These are phyloP conservation scores for Rhingia rostrata DNA, from an alignment of 2,888 invertebrate genomes.

Conservation along the genomic window DNA sequence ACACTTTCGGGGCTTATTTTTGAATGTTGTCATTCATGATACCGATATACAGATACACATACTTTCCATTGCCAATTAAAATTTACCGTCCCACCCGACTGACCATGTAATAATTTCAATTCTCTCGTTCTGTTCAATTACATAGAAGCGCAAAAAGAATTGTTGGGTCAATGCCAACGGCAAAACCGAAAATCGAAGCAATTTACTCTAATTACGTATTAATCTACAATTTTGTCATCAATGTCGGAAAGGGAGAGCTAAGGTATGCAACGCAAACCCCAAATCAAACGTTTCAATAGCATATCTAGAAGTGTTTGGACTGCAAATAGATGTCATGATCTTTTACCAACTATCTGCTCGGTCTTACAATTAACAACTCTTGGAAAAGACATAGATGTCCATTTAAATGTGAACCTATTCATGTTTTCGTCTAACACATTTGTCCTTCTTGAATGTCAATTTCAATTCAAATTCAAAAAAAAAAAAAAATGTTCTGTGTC, in stretches of 20 bases:
- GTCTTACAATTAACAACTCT: no score
- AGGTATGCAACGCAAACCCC: not conserved
- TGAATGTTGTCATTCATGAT: not conserved
- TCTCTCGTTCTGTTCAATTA: slow-evolving; percentile 23
- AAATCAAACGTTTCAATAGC: not conserved
- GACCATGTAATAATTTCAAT: slow-evolving; percentile 33
- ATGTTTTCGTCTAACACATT: slow-evolving; percentile 48
- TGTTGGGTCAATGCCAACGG: slow-evolving; percentile 24
- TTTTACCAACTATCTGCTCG: not conserved
- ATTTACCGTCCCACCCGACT: slow-evolving; percentile 19
- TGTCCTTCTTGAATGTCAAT: slow-evolving; percentile 73
- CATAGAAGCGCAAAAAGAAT: slow-evolving; percentile 1
- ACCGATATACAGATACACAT: not conserved
- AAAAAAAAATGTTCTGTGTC: slow-evolving; percentile 2
- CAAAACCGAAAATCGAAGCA: slow-evolving; percentile 7
- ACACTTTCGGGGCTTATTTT: not conserved
- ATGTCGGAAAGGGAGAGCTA: slow-evolving; percentile 5
- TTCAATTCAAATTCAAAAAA: slow-evolving; percentile 26
- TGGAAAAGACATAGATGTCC: not conserved
- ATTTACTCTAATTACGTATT: slow-evolving; percentile 11
- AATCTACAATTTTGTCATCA: not conserved
- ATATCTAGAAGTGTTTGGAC: no score
- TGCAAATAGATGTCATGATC: no score
- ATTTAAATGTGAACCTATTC: not conserved
- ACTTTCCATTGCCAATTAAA: slow-evolving; percentile 27